Percentiles rank a stretch among this genome's conserved stretches.
These are phyloP conservation scores for Gymnocypris eckloni DNA, from an alignment of 2,797 vertebrate species.

Conservation along the genomic window DNA sequence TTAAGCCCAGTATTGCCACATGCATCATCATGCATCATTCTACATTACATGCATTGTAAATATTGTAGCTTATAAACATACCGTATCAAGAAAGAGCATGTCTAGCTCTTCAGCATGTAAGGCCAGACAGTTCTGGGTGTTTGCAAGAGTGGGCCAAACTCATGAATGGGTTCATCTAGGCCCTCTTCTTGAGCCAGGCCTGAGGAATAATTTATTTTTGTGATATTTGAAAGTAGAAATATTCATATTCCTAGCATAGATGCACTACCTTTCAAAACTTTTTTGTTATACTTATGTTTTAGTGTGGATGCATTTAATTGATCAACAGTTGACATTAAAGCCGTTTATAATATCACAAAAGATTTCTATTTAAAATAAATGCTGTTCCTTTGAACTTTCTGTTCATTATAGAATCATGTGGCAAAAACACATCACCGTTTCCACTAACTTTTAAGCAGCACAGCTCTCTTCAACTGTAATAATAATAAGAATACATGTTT, in stretches of 20 bases:
- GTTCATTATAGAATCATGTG: no score
- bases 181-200: neutral
- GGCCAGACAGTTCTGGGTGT: neutral
- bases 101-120: neutral
- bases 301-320: neutral
- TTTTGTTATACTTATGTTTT: neutral
- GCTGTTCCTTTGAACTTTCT: no score
- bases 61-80: constrained; percentile 3
- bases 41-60: neutral
- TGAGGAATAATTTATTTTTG: neutral
- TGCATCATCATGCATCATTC: neutral
- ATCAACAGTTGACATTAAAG: constrained; percentile 6
- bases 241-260: neutral
- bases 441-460: neutral
- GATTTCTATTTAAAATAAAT: no score
- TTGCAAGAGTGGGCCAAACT: neutral
- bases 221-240: neutral
- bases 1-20: neutral
- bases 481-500: neutral
- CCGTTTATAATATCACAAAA: neutral
- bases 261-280: neutral
- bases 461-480: neutral
- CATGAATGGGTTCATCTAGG: neutral
- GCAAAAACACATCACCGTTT: no score
- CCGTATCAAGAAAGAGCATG: constrained; percentile 7